Evolutionary conservation across 2,113 vertebrate genomes (phyloP).

Genomic region (Scatophagus argus): DNA sequence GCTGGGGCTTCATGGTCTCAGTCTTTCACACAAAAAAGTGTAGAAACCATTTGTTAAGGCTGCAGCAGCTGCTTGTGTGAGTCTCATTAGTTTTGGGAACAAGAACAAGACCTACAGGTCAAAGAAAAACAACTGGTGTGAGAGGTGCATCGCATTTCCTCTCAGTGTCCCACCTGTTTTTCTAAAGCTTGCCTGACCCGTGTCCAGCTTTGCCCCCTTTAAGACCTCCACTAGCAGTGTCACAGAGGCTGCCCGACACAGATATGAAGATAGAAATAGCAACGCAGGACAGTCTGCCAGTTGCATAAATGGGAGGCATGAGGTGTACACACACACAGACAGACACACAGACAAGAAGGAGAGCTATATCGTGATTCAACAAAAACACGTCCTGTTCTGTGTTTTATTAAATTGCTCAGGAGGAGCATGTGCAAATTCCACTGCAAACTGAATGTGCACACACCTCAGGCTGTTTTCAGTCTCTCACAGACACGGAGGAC

Average conservation of each 20-base stretch:
- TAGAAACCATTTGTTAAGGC: background rate
- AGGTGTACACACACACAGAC: background rate
- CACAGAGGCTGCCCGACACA: conserved; percentile 62
- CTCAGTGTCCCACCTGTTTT: conserved; percentile 31
- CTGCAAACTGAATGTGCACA: conserved; percentile 31
- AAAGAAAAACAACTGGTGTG: conserved; percentile 30
- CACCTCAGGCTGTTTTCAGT: conserved; percentile 35
- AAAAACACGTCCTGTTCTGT: conserved; percentile 39
- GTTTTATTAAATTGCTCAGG: conserved; percentile 54
- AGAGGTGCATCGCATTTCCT: conserved; percentile 26
- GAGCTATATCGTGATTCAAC: background rate
- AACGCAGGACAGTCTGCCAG: conserved; percentile 30
- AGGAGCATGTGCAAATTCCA: conserved; percentile 52
- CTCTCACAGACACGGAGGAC: conserved; percentile 6
- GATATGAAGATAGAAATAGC: conserved; percentile 75
- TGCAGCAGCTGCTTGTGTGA: conserved; percentile 21
- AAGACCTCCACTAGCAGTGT: conserved; percentile 27
- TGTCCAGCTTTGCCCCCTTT: conserved; percentile 34
- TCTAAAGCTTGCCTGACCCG: conserved; percentile 8
- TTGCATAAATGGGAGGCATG: conserved; percentile 16
- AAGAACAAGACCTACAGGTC: background rate
- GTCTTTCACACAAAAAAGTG: background rate
- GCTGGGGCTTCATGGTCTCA: background rate
- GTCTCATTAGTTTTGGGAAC: background rate
- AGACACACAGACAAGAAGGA: conserved; percentile 1